Percentiles rank a stretch among this genome's conserved stretches.
Conservation (phyloP, 2,797 vertebrate species). For the Tenualosa ilisha region DNA sequence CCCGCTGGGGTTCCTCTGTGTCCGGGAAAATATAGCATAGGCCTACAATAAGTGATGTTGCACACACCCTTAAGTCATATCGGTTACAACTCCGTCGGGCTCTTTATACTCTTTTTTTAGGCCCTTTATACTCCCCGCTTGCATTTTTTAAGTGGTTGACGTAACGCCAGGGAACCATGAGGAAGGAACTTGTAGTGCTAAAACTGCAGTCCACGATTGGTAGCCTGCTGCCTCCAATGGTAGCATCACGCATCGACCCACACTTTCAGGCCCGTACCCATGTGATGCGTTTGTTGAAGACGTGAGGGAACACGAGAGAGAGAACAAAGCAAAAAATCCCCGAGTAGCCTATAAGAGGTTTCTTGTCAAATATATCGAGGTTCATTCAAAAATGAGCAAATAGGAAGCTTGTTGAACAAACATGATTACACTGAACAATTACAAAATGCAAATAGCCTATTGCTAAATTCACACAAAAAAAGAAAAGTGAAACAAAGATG, state of each 20-base stretch:
- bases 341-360: background rate
- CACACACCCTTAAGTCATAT: background rate
- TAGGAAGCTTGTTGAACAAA: background rate
- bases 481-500: background rate
- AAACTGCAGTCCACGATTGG: background rate
- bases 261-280: background rate
- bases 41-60: background rate
- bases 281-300: background rate
- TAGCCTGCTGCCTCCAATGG: slow-evolving; percentile 25
- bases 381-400: background rate
- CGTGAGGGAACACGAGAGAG: too few species aligned
- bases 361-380: background rate
- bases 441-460: background rate
- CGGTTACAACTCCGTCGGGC: background rate
- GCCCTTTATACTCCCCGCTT: background rate
- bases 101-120: too few species aligned
- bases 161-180: background rate
- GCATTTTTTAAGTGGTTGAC: background rate
- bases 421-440: background rate
- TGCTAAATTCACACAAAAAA: background rate
- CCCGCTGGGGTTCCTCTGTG: background rate
- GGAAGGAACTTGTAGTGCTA: background rate
- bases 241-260: background rate
- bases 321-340: background rate
- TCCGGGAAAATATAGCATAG: background rate